Percentiles rank a stretch among this genome's conserved stretches.
Conservation (phyloP, 2,797 vertebrate genomes). For the Tinamus major region DNA sequence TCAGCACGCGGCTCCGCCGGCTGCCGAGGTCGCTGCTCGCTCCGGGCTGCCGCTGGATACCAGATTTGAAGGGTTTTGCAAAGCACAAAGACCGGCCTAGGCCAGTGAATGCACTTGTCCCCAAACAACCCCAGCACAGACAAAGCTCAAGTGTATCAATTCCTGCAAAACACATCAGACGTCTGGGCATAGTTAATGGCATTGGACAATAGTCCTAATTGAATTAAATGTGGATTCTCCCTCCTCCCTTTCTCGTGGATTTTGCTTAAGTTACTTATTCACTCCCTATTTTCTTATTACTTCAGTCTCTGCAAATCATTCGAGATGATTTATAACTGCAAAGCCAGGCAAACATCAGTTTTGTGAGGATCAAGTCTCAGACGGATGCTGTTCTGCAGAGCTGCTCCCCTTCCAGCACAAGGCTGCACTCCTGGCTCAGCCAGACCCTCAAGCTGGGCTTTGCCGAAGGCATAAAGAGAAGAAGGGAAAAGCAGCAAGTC, state of each 20-base stretch:
- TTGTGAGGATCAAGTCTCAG: background rate
- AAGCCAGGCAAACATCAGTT: background rate
- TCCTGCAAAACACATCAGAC: conserved; percentile 3
- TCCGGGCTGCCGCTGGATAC: conserved; percentile 48
- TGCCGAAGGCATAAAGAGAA: background rate
- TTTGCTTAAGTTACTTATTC: conserved; percentile 5
- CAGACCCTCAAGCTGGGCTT: background rate
- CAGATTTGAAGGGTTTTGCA: conserved; percentile 27
- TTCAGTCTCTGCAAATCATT: background rate
- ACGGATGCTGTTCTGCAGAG: background rate
- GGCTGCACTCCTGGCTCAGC: background rate
- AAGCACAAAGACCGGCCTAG: conserved; percentile 53
- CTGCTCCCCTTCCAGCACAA: background rate
- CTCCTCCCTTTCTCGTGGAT: background rate
- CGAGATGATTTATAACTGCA: background rate
- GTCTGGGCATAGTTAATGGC: conserved; percentile 28
- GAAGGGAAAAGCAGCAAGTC: background rate
- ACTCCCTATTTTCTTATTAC: background rate
- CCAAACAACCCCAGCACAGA: background rate
- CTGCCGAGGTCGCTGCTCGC: conserved; percentile 25
- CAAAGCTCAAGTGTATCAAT: conserved; percentile 49
- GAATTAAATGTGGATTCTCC: conserved; percentile 48
- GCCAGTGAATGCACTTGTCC: conserved; percentile 32
- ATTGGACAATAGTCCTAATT: conserved; percentile 29
- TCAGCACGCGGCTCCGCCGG: background rate